Evolutionary conservation across 2,797 vertebrate species (phyloP).

Genomic region (Notamacropus eugenii): DNA sequence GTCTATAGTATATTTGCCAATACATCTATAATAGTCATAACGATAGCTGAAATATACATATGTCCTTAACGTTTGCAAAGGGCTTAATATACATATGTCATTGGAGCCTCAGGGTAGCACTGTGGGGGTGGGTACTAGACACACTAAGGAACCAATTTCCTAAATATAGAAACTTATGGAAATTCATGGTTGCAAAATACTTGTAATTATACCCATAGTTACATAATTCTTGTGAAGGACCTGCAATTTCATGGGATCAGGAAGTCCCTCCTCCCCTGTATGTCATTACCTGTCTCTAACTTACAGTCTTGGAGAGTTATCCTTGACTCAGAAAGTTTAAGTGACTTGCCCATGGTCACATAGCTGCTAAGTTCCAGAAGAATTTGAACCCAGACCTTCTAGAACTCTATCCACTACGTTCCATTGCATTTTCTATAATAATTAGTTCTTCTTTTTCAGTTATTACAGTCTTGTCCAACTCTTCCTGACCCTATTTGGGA

Average conservation of each 20-base stretch:
- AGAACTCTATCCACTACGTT: neutral
- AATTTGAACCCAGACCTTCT: neutral
- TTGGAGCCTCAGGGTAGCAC: neutral
- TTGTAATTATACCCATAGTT: neutral
- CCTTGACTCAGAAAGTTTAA: neutral
- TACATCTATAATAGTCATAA: neutral
- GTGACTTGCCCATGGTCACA: neutral
- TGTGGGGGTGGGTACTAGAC: neutral
- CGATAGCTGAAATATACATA: neutral
- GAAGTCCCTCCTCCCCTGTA: neutral
- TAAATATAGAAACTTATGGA: neutral
- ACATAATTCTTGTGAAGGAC: neutral
- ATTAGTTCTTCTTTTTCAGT: neutral
- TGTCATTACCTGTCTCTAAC: neutral
- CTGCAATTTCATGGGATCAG: neutral
- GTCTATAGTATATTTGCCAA: neutral
- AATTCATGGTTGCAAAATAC: neutral
- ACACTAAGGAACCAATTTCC: neutral
- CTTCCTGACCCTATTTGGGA: neutral
- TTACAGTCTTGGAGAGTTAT: neutral
- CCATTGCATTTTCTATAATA: neutral
- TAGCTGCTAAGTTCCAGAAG: neutral
- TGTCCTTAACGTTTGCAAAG: too few relatives aligned
- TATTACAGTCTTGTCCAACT: neutral
- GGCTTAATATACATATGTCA: neutral